A percentile compares a stretch with the other conserved stretches of the same genome.
Conservation (phyloP, 2,113 vertebrate genomes). For the Periophthalmodon schlosseri region DNA sequence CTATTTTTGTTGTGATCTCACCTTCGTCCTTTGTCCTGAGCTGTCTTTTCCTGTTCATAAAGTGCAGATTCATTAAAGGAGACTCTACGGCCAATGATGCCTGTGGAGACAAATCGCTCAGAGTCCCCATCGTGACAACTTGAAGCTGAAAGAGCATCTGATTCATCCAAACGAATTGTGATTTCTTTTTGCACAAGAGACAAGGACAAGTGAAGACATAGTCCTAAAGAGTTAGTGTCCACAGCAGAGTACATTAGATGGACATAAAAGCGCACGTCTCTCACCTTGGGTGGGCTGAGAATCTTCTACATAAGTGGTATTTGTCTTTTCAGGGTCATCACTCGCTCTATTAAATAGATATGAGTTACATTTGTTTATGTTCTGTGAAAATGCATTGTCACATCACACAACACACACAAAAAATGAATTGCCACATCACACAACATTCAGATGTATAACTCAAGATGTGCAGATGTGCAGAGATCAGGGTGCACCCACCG, state of each 20-base stretch:
- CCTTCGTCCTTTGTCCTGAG: conserved; percentile 92
- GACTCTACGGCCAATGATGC: conserved; percentile 85
- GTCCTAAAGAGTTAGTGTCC: neutral
- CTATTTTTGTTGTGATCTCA: conserved; percentile 46
- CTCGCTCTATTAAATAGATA: conserved; percentile 79
- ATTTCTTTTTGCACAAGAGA: conserved; percentile 77
- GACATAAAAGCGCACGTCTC: neutral
- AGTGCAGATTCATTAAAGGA: conserved; percentile 96
- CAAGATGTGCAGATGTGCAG: neutral
- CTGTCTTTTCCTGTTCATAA: conserved; percentile 86
- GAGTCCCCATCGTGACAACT: conserved; percentile 83
- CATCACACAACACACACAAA: neutral
- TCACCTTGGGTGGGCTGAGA: conserved; percentile 89
- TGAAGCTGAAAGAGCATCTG: conserved; percentile 80
- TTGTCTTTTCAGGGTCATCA: conserved; percentile 95
- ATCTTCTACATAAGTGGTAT: conserved; percentile 91
- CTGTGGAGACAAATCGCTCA: conserved; percentile 86
- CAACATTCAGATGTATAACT: conserved; percentile 16
- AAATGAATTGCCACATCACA: neutral
- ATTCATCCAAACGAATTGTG: conserved; percentile 85
- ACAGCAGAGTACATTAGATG: neutral
- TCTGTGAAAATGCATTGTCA: neutral
- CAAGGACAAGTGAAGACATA: conserved; percentile 10
- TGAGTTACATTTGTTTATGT: neutral
- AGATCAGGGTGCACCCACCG: conserved; percentile 75